Percentiles rank a stretch among this genome's conserved stretches.
Conservation (phyloP, 2,888 invertebrate genomes). For the Cephus nigrinus region DNA sequence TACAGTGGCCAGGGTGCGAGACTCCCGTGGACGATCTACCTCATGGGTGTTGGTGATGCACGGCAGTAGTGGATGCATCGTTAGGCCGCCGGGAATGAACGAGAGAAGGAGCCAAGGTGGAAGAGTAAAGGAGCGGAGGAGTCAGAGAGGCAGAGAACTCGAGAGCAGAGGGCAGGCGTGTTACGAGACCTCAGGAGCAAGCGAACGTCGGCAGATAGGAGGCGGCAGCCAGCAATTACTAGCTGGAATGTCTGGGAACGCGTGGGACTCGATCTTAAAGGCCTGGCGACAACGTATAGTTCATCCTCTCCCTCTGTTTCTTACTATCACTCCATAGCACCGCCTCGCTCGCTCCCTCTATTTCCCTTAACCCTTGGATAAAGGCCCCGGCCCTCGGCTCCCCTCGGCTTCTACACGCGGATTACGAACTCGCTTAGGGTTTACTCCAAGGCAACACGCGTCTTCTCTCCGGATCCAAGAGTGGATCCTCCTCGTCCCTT, state of each 20-base stretch:
- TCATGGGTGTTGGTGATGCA: background rate
- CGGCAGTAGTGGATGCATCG: background rate
- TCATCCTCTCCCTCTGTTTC: background rate
- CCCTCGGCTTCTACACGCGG: background rate
- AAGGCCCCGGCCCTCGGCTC: constrained; percentile 13
- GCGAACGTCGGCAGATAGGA: constrained; percentile 50
- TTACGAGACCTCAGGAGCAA: constrained; percentile 37
- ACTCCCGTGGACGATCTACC: background rate
- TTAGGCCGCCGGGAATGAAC: background rate
- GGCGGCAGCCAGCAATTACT: constrained; percentile 61
- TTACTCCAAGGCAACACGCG: background rate
- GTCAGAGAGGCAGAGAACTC: constrained; percentile 5
- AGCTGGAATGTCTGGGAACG: constrained; percentile 62
- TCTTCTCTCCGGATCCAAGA: background rate
- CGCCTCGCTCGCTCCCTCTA: background rate
- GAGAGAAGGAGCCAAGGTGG: background rate
- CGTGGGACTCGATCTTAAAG: constrained; percentile 59
- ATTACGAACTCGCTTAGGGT: background rate
- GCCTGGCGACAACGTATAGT: constrained; percentile 27
- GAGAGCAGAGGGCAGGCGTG: constrained; percentile 43
- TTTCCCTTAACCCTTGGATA: constrained; percentile 8
- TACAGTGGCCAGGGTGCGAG: background rate
- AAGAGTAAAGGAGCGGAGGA: constrained; percentile 8
- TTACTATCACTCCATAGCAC: background rate
- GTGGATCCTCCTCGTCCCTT: background rate